Evolutionary conservation across 2,888 invertebrate species (phyloP).

Genomic region (Nudaria mundana): DNA sequence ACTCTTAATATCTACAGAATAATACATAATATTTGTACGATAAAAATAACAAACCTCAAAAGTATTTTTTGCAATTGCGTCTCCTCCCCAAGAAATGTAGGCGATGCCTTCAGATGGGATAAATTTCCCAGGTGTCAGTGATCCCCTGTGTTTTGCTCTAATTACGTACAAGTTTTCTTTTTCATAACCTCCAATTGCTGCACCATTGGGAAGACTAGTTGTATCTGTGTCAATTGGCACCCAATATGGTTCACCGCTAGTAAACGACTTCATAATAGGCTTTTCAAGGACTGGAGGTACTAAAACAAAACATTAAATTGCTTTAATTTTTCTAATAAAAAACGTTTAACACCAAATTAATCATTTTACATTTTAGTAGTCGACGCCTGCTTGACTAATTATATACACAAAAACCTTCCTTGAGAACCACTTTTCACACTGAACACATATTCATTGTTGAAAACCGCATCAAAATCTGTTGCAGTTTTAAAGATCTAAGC

Average conservation of each 20-base stretch:
- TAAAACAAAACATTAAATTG: too few species aligned
- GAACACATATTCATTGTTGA: too few species aligned
- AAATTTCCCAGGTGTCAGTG: conserved; percentile 90
- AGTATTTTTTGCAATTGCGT: conserved; percentile 83
- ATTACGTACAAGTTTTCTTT: conserved; percentile 84
- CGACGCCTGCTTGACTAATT: too few species aligned
- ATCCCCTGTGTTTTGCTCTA: conserved; percentile 86
- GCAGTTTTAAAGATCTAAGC: too few species aligned
- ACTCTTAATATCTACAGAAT: too few species aligned
- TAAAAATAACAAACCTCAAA: conserved; percentile 82
- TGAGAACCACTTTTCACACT: too few species aligned
- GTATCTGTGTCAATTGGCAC: conserved; percentile 71
- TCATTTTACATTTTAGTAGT: too few species aligned
- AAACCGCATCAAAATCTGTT: too few species aligned
- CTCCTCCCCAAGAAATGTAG: conserved; percentile 89
- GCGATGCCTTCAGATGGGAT: conserved; percentile 85
- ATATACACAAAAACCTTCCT: too few species aligned
- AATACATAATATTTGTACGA: too few species aligned
- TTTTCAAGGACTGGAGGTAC: conserved; percentile 40
- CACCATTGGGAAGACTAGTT: conserved; percentile 84
- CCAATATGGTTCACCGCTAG: conserved; percentile 82
- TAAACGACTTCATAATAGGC: conserved; percentile 34
- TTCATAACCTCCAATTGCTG: conserved; percentile 85
- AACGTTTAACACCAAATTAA: too few species aligned
- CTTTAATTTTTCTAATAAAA: too few species aligned